These are phyloP conservation scores for Sternotherus odoratus DNA, from an alignment of 2,797 vertebrate genomes.

Conservation along the genomic window DNA sequence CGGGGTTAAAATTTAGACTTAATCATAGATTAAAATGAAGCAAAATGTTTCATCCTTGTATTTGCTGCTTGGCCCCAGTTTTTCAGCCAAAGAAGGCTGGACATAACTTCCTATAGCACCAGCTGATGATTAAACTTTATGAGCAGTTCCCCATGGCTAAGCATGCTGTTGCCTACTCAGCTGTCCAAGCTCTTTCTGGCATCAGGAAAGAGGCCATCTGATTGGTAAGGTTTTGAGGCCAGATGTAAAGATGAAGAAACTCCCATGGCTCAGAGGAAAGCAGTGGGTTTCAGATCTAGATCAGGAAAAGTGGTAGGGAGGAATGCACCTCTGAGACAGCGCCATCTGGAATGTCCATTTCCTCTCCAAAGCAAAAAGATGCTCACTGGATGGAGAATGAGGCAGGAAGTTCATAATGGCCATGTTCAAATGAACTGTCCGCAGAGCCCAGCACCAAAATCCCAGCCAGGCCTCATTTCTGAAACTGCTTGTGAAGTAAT, in stretches of 20 bases:
- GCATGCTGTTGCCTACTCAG: background rate
- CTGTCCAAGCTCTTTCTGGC: conserved; percentile 14
- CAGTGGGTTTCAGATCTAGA: background rate
- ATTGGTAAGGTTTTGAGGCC: background rate
- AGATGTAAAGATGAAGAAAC: background rate
- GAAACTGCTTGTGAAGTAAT: background rate
- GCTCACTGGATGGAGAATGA: background rate
- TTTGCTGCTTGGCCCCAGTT: background rate
- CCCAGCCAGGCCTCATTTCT: background rate
- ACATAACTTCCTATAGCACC: background rate
- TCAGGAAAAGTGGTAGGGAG: background rate
- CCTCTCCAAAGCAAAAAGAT: background rate
- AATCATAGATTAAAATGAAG: background rate
- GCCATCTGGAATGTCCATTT: background rate
- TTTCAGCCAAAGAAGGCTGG: conserved; percentile 31
- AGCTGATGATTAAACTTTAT: background rate
- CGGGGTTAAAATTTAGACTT: conserved; percentile 25
- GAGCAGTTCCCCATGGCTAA: background rate
- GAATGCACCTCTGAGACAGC: background rate
- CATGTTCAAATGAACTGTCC: background rate
- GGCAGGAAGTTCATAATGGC: background rate
- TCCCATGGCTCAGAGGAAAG: background rate
- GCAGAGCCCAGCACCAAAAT: background rate
- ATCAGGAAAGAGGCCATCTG: background rate
- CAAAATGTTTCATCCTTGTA: background rate